Evolutionary conservation across 2,113 vertebrate species (phyloP).

Genomic region (Sinocyclocheilus rhinocerous): DNA sequence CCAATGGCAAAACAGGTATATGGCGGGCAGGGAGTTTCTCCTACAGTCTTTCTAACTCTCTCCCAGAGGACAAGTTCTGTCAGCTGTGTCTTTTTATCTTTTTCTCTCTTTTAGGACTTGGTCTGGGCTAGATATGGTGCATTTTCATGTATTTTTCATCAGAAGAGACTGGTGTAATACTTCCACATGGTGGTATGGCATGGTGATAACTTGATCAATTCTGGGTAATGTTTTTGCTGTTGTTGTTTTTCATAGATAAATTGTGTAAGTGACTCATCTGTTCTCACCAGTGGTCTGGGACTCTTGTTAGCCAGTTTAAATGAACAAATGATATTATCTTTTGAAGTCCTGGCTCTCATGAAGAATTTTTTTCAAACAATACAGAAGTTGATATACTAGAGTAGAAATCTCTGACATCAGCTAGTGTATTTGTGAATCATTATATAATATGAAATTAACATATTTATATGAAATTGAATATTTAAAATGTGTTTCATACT

Average conservation of each 20-base stretch:
- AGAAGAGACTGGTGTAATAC: constrained; percentile 39
- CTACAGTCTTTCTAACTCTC: background rate
- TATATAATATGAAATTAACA: background rate
- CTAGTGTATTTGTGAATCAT: background rate
- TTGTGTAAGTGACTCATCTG: background rate
- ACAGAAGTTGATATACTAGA: background rate
- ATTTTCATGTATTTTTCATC: constrained; percentile 47
- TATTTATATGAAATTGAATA: background rate
- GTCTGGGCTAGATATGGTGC: constrained; percentile 19
- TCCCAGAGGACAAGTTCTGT: constrained; percentile 36
- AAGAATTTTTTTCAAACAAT: background rate
- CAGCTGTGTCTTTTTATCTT: constrained; percentile 24
- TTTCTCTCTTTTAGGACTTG: constrained; percentile 12
- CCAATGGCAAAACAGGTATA: too few relatives aligned
- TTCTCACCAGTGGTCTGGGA: background rate
- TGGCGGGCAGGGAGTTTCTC: background rate
- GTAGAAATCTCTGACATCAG: background rate
- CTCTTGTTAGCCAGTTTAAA: background rate
- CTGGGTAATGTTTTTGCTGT: constrained; percentile 31
- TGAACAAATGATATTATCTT: background rate
- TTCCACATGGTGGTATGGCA: constrained; percentile 22
- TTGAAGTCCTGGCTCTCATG: background rate
- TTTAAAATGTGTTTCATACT: background rate
- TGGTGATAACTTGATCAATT: background rate
- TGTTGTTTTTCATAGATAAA: constrained; percentile 13